Conservation (phyloP, 2,797 vertebrate species). For the Pangasius sanitwongsei region DNA sequence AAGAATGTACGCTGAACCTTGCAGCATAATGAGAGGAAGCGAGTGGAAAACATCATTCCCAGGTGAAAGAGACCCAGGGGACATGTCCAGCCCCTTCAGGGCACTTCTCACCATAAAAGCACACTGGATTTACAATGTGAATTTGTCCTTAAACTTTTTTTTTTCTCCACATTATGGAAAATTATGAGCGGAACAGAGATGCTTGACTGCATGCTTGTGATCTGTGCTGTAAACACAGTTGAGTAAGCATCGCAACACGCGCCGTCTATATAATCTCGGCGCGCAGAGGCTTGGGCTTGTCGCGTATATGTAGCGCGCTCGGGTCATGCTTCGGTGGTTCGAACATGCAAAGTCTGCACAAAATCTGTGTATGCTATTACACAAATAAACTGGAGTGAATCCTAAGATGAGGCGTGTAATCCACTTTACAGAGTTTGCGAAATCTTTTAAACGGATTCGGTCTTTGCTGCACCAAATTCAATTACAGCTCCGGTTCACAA, state of each 20-base stretch:
- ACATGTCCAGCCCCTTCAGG: conserved; percentile 5
- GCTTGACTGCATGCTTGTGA: not conserved
- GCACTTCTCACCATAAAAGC: not conserved
- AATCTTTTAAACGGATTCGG: conserved; percentile 43
- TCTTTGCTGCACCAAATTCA: conserved; percentile 38
- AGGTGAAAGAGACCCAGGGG: conserved; percentile 6
- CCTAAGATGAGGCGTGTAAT: conserved; percentile 37
- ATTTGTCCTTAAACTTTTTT: conserved; percentile 11
- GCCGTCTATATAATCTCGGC: not conserved
- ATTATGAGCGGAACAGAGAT: not conserved
- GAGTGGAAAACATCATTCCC: conserved; percentile 4
- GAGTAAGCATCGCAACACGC: not conserved
- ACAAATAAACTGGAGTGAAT: conserved; percentile 29
- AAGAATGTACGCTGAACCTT: not conserved
- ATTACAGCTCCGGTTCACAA: conserved; percentile 47
- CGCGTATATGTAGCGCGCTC: not conserved
- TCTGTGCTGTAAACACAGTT: not conserved
- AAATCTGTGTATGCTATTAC: conserved; percentile 29
- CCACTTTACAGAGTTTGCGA: conserved; percentile 39
- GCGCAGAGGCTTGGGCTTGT: conserved; percentile 1
- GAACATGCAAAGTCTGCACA: conserved; percentile 31
- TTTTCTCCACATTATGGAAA: not conserved
- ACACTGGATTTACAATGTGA: conserved; percentile 1
- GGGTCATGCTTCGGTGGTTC: conserved; percentile 4
- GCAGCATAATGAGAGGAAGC: conserved; percentile 15